A percentile compares a stretch with the other conserved stretches of the same genome.
These are phyloP conservation scores for Mastomys natalensis DNA, from an alignment of 2,113 vertebrate genomes.

Conservation along the genomic window DNA sequence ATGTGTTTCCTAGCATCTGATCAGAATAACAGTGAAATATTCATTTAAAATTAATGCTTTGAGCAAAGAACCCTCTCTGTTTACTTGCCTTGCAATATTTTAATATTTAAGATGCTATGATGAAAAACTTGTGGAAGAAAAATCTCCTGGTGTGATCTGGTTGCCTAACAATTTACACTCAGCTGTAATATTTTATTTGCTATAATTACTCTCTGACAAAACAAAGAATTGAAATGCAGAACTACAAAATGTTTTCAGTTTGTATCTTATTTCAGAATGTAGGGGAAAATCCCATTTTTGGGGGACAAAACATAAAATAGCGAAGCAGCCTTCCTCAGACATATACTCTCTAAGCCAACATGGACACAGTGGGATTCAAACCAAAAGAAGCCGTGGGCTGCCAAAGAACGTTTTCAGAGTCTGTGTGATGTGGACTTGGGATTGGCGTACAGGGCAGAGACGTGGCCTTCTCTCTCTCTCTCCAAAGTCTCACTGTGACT, in stretches of 20 bases:
- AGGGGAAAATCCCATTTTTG: background rate
- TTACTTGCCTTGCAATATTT: conserved; percentile 71
- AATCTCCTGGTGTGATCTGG: conserved; percentile 68
- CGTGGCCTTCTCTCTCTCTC: background rate
- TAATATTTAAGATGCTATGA: conserved; percentile 76
- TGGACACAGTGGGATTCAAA: background rate
- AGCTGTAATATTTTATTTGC: conserved; percentile 71
- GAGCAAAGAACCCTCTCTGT: conserved; percentile 67
- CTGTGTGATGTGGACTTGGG: background rate
- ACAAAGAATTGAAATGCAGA: conserved; percentile 72
- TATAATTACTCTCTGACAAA: conserved; percentile 81
- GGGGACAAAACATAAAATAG: background rate
- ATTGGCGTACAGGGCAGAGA: background rate
- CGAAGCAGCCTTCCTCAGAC: background rate
- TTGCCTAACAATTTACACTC: conserved; percentile 76
- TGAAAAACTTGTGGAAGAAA: conserved; percentile 76
- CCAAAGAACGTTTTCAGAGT: background rate
- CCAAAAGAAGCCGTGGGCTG: background rate
- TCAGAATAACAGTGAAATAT: conserved; percentile 56
- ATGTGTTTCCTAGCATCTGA: conserved; percentile 35
- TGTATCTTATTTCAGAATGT: conserved; percentile 59
- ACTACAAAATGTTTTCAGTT: conserved; percentile 48
- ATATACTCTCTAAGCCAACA: background rate
- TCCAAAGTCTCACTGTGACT: background rate
- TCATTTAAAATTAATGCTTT: conserved; percentile 75